These are phyloP conservation scores for Aphaenogaster ashmeadi DNA, from an alignment of 1,140 invertebrate genomes.

Conservation along the genomic window DNA sequence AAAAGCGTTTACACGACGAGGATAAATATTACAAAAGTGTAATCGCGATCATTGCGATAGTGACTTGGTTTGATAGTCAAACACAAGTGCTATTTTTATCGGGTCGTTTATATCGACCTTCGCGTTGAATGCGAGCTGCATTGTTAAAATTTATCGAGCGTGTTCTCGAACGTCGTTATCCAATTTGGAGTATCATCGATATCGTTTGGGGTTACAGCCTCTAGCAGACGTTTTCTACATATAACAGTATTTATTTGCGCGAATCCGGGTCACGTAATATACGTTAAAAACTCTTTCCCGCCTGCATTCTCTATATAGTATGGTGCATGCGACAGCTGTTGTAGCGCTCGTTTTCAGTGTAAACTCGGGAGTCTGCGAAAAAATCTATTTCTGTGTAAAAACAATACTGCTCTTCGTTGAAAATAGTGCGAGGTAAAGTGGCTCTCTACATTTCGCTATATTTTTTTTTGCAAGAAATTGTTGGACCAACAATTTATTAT, in stretches of 20 bases:
- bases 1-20: neutral
- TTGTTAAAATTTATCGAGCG: conserved; percentile 55
- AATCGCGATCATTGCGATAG: neutral
- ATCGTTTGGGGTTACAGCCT: conserved; percentile 45
- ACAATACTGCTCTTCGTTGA: conserved; percentile 31
- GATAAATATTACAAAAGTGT: neutral
- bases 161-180: conserved; percentile 41
- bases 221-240: conserved; percentile 43
- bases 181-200: conserved; percentile 57
- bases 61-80: neutral
- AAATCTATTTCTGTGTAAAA: conserved; percentile 57
- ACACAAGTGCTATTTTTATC: conserved; percentile 25
- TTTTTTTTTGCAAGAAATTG: conserved; percentile 24
- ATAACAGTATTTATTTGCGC: conserved; percentile 56
- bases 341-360: conserved; percentile 14
- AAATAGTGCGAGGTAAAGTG: conserved; percentile 14
- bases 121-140: neutral
- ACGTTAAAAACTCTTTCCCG: conserved; percentile 46
- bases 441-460: neutral
- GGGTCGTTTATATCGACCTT: conserved; percentile 18
- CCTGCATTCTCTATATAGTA: neutral
- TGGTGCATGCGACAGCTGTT: conserved; percentile 54
- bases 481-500: neutral
- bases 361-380: conserved; percentile 35
- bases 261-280: conserved; percentile 55